These are phyloP conservation scores for Sturmia bella DNA, from an alignment of 2,888 invertebrate genomes.

Conservation along the genomic window DNA sequence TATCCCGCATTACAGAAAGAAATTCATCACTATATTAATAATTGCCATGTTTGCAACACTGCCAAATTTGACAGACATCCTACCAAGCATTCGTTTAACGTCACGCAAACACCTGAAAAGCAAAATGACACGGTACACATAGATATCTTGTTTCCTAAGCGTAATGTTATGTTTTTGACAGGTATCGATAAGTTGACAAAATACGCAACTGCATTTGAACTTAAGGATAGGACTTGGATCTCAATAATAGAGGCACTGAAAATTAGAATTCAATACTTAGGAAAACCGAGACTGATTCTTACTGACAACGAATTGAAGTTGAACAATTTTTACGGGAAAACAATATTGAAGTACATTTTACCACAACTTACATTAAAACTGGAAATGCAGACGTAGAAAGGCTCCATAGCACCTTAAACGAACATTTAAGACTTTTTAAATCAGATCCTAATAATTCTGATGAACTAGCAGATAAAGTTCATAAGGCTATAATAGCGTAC, in stretches of 20 bases:
- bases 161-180: background rate
- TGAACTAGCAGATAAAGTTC: background rate
- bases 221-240: background rate
- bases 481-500: background rate
- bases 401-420: background rate
- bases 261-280: background rate
- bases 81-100: conserved; percentile 3
- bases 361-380: background rate
- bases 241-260: background rate
- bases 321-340: background rate
- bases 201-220: background rate
- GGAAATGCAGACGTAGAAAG: background rate
- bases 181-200: background rate
- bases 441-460: conserved; percentile 2
- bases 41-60: background rate
- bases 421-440: conserved; percentile 18
- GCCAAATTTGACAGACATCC: conserved; percentile 3
- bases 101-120: background rate
- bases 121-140: background rate
- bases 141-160: conserved; percentile 2
- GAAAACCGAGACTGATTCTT: background rate
- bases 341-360: background rate
- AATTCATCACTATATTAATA: conserved; percentile 6
- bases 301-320: conserved; percentile 7
- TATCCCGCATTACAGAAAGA: conserved; percentile 4